Evolutionary conservation across 2,888 invertebrate genomes (phyloP).

Genomic region (Synanthedon myopaeformis): DNA sequence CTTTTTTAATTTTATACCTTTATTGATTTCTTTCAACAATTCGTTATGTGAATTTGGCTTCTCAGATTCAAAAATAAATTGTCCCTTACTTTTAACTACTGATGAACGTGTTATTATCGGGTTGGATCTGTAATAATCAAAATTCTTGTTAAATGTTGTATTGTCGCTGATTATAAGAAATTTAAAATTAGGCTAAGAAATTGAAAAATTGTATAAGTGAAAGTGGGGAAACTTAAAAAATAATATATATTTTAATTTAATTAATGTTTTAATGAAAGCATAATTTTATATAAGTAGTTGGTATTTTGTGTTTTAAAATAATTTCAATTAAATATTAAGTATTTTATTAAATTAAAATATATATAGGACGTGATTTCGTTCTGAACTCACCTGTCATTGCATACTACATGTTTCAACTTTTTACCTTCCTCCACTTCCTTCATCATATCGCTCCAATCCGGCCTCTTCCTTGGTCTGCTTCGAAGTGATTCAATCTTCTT

Average conservation of each 20-base stretch:
- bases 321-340: too few species aligned
- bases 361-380: neutral
- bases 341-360: too few species aligned
- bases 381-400: slow-evolving; percentile 78
- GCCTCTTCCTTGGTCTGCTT: slow-evolving; percentile 82
- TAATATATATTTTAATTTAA: too few species aligned
- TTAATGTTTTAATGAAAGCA: too few species aligned
- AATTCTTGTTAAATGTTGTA: too few species aligned
- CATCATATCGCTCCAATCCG: slow-evolving; percentile 92
- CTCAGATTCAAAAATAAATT: slow-evolving; percentile 91
- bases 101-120: slow-evolving; percentile 70
- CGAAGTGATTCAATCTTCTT: slow-evolving; percentile 79
- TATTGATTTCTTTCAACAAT: slow-evolving; percentile 83
- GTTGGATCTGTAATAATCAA: slow-evolving; percentile 56
- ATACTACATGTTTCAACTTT: slow-evolving; percentile 83
- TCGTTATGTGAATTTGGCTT: slow-evolving; percentile 83
- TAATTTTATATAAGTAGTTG: too few species aligned
- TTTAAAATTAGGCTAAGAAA: too few species aligned
- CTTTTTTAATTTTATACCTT: slow-evolving; percentile 80
- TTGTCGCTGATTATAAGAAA: too few species aligned
- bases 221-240: too few species aligned
- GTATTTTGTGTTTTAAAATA: too few species aligned
- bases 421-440: slow-evolving; percentile 88
- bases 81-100: slow-evolving; percentile 77
- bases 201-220: too few species aligned